Evolutionary conservation across 1,140 invertebrate genomes (phyloP).

Genomic region (Spodoptera frugiperda): DNA sequence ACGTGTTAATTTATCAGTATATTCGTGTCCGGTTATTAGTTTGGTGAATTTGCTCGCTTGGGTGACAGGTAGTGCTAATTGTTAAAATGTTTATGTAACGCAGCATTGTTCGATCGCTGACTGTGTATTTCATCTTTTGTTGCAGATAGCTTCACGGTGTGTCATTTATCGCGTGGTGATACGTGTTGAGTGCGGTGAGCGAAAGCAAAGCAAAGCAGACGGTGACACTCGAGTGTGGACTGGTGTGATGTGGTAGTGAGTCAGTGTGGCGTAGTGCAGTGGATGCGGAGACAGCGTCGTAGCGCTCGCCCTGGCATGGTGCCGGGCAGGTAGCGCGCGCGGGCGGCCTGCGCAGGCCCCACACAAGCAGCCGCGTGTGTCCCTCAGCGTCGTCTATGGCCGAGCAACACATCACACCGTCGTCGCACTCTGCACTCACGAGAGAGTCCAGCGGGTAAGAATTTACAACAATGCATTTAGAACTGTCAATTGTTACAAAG

Average conservation of each 20-base stretch:
- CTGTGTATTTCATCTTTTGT: slow-evolving; percentile 78
- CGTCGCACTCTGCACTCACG: slow-evolving; percentile 85
- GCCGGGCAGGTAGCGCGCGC: slow-evolving; percentile 85
- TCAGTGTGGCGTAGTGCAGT: slow-evolving; percentile 59
- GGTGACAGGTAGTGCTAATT: slow-evolving; percentile 73
- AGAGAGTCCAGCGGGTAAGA: slow-evolving; percentile 85
- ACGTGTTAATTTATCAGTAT: slow-evolving; percentile 44
- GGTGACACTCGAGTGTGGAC: slow-evolving; percentile 48
- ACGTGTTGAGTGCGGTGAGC: slow-evolving; percentile 51
- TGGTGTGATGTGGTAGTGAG: slow-evolving; percentile 71
- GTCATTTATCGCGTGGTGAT: slow-evolving; percentile 51
- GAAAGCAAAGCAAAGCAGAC: slow-evolving; percentile 59
- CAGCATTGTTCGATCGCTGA: slow-evolving; percentile 77
- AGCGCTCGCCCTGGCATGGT: slow-evolving; percentile 85
- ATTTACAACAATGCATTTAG: background rate
- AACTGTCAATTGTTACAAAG: no score
- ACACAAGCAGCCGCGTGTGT: slow-evolving; percentile 84
- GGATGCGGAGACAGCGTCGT: slow-evolving; percentile 76
- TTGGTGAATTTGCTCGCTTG: slow-evolving; percentile 56
- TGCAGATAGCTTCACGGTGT: slow-evolving; percentile 73
- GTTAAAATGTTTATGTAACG: slow-evolving; percentile 85
- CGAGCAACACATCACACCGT: slow-evolving; percentile 86
- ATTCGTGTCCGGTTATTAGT: slow-evolving; percentile 14
- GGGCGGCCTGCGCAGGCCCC: slow-evolving; percentile 84
- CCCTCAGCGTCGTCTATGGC: slow-evolving; percentile 86